Percentiles rank a stretch among this genome's conserved stretches.
Conservation (phyloP, 2,797 vertebrate species). For the Girardinus metallicus region DNA sequence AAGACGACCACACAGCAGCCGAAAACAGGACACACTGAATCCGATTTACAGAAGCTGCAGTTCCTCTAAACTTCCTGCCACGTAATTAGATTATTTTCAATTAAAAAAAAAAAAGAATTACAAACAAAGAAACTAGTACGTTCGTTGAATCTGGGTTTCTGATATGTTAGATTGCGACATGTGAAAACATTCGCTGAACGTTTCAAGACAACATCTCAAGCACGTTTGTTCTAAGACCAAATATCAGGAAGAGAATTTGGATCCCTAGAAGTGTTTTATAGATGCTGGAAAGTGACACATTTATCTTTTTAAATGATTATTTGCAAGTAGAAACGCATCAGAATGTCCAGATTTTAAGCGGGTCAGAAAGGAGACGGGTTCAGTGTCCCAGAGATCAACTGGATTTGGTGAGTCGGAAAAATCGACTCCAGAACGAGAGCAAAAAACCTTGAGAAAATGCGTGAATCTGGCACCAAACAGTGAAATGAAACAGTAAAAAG, state of each 20-base stretch:
- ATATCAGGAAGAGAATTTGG: background rate
- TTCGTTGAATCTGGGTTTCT: background rate
- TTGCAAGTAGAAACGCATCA: background rate
- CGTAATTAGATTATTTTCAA: background rate
- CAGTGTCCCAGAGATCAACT: no score
- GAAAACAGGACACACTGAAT: background rate
- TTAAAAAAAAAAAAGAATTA: background rate
- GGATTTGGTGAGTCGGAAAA: background rate
- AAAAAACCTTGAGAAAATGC: background rate
- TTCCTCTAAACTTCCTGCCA: background rate
- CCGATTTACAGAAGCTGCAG: background rate
- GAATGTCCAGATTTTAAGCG: background rate
- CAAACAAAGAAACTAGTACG: background rate
- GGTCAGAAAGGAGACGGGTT: no score
- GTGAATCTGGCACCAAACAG: background rate
- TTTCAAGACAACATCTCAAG: background rate
- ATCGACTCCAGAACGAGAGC: background rate
- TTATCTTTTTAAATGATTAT: background rate
- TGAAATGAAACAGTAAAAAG: background rate
- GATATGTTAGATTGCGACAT: background rate
- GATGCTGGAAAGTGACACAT: background rate
- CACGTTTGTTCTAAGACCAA: background rate
- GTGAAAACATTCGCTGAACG: background rate
- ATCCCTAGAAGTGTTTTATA: background rate
- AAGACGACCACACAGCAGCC: background rate